Base-by-base conservation (phyloP, 2,113 vertebrate genomes). In the Platichthys flesus region DNA sequence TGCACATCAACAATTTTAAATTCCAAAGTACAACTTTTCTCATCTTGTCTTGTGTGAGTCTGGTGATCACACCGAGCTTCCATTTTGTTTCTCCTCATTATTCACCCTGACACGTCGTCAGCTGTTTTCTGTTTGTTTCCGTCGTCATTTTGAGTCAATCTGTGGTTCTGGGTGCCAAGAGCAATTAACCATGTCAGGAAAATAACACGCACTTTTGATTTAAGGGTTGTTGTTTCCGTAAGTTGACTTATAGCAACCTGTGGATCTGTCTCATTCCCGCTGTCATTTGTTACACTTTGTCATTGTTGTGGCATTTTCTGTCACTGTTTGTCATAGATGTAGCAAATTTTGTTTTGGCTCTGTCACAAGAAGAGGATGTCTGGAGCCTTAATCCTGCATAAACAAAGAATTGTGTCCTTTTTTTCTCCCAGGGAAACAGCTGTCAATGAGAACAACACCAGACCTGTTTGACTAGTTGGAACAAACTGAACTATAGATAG, bases 401-500 rank as follows among this genome's bases (percentile, higher is more conserved):
- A 28, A 52, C 23, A 18, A n/a, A 59, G 8, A 56, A 24, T 3
- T 42, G 20, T 8, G 16, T 16, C 18, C 47, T 74, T 23, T 72
- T 16, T 82, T 76, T 31, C 21, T 31, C 56, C 78, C 37, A 62
- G 14, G 26, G 5, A 85, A 66, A 56, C 37, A 61, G 45, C 35
- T 81, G 59, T 2, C 63, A 60, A 40, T 45, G 62, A 62, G 20
- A 75, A 66, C 51, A 69, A 54, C 71, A 47, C 13, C 70, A 55
- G 47, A 65, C 52, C 5, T 55, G 18, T 12, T 66, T 65, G 24
- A 69, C 71, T 67, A 35, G 21, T 28, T 28, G 23, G 54, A 70
- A 66, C 31, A 65, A 58, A 74, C 9, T 13, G 40, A 42, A 42
- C 1, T 42, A 42, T 42, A 10, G 54, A 28, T 21, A 7, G 5